Base-by-base conservation (phyloP, 2,888 invertebrate genomes). In the Mythimna impura region DNA sequence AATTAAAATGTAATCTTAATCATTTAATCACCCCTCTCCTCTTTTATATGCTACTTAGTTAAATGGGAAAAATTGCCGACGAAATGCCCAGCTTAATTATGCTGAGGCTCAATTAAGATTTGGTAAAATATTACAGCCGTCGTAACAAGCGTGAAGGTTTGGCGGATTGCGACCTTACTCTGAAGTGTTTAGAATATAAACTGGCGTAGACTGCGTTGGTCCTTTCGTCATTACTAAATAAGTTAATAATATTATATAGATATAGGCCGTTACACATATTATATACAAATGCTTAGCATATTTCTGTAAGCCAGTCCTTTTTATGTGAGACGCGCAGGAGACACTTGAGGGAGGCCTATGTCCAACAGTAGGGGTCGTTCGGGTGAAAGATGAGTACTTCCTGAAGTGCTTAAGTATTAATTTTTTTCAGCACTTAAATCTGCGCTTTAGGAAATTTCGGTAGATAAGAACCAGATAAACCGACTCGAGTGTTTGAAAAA, bases 1-100 rank as follows among this genome's bases (percentile, higher is more conserved):
- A 81, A 86, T 82, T 80, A 80, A 85, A 82, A 81, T 85, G 61
- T 80, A 83, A 80, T 84, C 73, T 83, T 80, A 80, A 83, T 78
- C 69, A 76, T 79, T 80, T 74, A 73, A 84, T 75, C 67, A 40
- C 30, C 67, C 60, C 69, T 73, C 74, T 72, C 66, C 71, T 80
- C 79, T 84, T 85, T 82, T 81, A 81, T 78, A 71, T 76, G 72
- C 78, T 80, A 84, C 82, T 86, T 83, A 78, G 80, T 81, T 84
- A 76, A 87, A 87, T 79, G 83, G 85, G 83, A 89, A 85, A 87
- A 84, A 86, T 78, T 80, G 80, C 84, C 72, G 71, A 73, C 74
- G 73, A 81, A 87, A 85, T 83, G 70, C 52, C 65, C 74, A 66
- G 65, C 70, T 83, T 85, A 79, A 82, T 87, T 85, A 79, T 73